phyloP scores from a whole-genome alignment of 2,888 invertebrate species.

The Idaea biselata region DNA sequence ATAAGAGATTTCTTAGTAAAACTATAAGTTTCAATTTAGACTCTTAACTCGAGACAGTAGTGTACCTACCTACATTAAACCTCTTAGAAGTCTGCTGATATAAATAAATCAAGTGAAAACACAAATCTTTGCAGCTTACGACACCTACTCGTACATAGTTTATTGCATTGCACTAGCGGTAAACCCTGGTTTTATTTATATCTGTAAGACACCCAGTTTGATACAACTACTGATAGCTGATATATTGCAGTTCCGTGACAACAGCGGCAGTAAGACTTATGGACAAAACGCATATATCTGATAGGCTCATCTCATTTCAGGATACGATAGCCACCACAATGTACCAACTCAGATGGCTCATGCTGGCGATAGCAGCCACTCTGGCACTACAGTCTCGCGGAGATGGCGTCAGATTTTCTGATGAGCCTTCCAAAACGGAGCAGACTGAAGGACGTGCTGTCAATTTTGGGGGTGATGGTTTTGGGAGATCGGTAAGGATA shows the following conservation, averaged over 20 bases:
- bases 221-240: too few relatives aligned
- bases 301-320: conserved; percentile 30
- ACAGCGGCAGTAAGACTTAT: too few relatives aligned
- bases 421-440: conserved; percentile 58
- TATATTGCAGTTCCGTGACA: too few relatives aligned
- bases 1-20: background rate
- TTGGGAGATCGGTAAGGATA: conserved; percentile 66
- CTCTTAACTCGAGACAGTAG: background rate
- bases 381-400: conserved; percentile 81
- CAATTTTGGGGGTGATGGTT: conserved; percentile 52
- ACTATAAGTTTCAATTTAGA: background rate
- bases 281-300: background rate
- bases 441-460: conserved; percentile 61
- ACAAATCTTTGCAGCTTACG: background rate
- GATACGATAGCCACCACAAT: conserved; percentile 45
- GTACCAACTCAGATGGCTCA: conserved; percentile 75
- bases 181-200: too few relatives aligned
- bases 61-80: background rate
- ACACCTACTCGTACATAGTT: too few relatives aligned
- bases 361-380: conserved; percentile 72
- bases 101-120: background rate
- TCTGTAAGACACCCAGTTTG: too few relatives aligned
- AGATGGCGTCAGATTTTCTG: conserved; percentile 82
- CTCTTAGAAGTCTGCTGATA: background rate
- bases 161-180: too few relatives aligned